These are phyloP conservation scores for Triplophysa bombifrons DNA, from an alignment of 2,797 vertebrate species.

Conservation along the genomic window DNA sequence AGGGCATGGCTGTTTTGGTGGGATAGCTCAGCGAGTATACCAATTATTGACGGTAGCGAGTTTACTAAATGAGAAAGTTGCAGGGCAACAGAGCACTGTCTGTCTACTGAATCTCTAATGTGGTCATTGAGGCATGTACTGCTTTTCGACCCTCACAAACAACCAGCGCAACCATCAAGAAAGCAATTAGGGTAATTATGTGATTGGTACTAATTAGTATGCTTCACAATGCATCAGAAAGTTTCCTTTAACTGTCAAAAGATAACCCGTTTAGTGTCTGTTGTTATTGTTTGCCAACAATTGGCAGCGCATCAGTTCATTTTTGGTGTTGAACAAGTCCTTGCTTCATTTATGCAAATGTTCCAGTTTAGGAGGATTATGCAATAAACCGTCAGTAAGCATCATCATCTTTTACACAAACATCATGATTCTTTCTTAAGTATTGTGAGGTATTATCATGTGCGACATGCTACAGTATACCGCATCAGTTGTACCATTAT, in stretches of 20 bases:
- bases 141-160: constrained; percentile 49
- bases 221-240: constrained; percentile 23
- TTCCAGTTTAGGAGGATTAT: constrained; percentile 23
- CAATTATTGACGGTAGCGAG: constrained; percentile 50
- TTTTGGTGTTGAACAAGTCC: constrained; percentile 28
- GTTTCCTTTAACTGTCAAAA: constrained; percentile 33
- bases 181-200: constrained; percentile 54
- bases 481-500: background rate
- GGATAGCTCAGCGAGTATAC: constrained; percentile 35
- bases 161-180: constrained; percentile 33
- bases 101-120: constrained; percentile 28
- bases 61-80: constrained; percentile 40
- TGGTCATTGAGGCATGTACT: constrained; percentile 34
- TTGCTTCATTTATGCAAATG: constrained; percentile 21
- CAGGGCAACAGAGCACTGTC: constrained; percentile 31
- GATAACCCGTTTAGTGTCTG: constrained; percentile 1
- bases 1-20: constrained; percentile 45
- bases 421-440: background rate
- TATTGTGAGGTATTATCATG: background rate
- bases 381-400: background rate
- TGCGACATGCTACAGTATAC: background rate
- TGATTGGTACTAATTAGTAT: constrained; percentile 54
- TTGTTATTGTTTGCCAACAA: constrained; percentile 7
- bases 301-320: constrained; percentile 28
- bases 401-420: background rate